Percentiles rank a stretch among this genome's conserved stretches.
Conservation (phyloP, 2,113 vertebrate genomes). For the Junco hyemalis region DNA sequence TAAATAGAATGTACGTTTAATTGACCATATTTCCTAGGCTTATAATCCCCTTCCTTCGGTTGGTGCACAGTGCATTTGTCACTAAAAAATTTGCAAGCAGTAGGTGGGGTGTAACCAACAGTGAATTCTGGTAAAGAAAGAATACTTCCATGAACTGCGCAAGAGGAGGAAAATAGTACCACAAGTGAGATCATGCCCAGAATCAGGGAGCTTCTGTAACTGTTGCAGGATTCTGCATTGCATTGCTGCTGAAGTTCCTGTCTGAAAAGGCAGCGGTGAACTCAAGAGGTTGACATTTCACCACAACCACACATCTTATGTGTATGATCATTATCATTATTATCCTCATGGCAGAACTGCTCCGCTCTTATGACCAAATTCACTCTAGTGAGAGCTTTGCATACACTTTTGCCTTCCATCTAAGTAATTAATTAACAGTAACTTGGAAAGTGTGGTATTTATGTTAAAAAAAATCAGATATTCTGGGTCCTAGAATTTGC, state of each 20-base stretch:
- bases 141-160: background rate
- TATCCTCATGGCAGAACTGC: background rate
- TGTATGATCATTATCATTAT: background rate
- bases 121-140: constrained; percentile 1
- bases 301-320: background rate
- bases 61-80: background rate
- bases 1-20: background rate
- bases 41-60: constrained; percentile 10
- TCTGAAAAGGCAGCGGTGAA: background rate
- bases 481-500: background rate
- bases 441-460: background rate
- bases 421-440: background rate
- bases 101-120: background rate
- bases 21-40: constrained; percentile 2
- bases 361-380: background rate
- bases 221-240: background rate
- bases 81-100: background rate
- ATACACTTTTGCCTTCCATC: background rate
- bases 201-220: background rate
- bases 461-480: background rate
- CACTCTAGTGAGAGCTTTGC: background rate
- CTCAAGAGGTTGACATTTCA: background rate
- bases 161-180: background rate
- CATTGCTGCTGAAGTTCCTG: background rate
- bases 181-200: background rate